phyloP scores from a whole-genome alignment of 2,888 invertebrate genomes.

The Himalopsyche anomala region DNA sequence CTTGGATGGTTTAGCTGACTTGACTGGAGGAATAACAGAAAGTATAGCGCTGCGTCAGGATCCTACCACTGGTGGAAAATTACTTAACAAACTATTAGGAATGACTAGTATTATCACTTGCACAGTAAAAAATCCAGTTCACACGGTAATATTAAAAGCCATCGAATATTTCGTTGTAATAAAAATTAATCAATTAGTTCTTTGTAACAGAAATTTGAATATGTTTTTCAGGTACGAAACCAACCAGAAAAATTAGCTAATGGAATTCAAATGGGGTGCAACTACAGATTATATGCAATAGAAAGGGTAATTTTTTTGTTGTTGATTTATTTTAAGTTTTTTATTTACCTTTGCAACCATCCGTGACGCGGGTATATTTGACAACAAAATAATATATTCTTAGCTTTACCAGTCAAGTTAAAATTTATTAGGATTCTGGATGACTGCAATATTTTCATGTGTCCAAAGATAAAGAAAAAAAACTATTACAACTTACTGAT shows the following conservation, averaged over 20 bases:
- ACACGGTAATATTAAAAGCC: slow-evolving; percentile 50
- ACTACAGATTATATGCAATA: slow-evolving; percentile 85
- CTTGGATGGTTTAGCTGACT: slow-evolving; percentile 90
- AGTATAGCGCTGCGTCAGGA: slow-evolving; percentile 85
- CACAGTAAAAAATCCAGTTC: slow-evolving; percentile 73
- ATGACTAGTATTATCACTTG: slow-evolving; percentile 92
- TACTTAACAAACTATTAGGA: slow-evolving; percentile 83
- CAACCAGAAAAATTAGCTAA: slow-evolving; percentile 79
- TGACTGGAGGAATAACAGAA: slow-evolving; percentile 93
- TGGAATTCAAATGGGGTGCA: slow-evolving; percentile 86
- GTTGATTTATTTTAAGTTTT: background rate
- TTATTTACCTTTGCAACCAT: no score
- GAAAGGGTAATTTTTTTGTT: slow-evolving; percentile 79
- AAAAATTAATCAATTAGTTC: background rate
- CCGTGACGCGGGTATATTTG: no score
- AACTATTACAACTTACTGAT: no score
- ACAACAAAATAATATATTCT: no score
- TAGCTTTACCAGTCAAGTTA: no score
- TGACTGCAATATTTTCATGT: no score
- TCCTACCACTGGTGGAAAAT: slow-evolving; percentile 81
- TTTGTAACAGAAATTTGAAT: background rate
- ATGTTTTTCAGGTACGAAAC: slow-evolving; percentile 74
- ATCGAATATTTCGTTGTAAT: background rate
- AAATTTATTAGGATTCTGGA: no score
- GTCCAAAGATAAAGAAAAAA: no score